These are phyloP conservation scores for Lycorma delicatula DNA, from an alignment of 1,140 invertebrate genomes.

Conservation along the genomic window DNA sequence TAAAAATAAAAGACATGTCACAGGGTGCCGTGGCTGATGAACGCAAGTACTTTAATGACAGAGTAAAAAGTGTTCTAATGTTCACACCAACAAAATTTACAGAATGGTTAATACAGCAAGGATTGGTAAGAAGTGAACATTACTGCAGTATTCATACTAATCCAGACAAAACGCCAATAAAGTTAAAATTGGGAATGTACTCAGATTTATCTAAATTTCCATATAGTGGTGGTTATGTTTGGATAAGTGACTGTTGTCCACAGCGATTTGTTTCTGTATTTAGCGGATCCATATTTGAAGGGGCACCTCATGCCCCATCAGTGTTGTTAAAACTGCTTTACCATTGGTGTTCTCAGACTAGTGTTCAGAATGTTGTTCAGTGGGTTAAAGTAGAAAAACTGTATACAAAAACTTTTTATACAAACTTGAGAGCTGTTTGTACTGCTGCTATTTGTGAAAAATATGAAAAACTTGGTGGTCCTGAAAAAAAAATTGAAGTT, in stretches of 20 bases:
- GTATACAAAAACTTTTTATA: slow-evolving; percentile 68
- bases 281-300: slow-evolving; percentile 76
- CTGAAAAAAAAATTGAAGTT: slow-evolving; percentile 56
- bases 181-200: slow-evolving; percentile 73
- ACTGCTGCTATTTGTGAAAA: slow-evolving; percentile 69
- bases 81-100: slow-evolving; percentile 70
- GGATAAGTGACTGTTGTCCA: slow-evolving; percentile 77
- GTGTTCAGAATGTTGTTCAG: slow-evolving; percentile 74
- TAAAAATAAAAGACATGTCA: slow-evolving; percentile 52
- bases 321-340: slow-evolving; percentile 75
- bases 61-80: slow-evolving; percentile 72
- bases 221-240: slow-evolving; percentile 79
- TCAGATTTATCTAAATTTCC: slow-evolving; percentile 75
- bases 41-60: slow-evolving; percentile 47
- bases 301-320: slow-evolving; percentile 67
- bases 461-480: slow-evolving; percentile 57
- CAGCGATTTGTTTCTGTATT: slow-evolving; percentile 77
- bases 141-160: slow-evolving; percentile 53
- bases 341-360: slow-evolving; percentile 84
- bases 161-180: slow-evolving; percentile 40
- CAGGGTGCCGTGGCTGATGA: slow-evolving; percentile 36
- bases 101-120: slow-evolving; percentile 81
- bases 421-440: slow-evolving; percentile 65
- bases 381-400: slow-evolving; percentile 78
- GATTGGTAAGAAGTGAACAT: slow-evolving; percentile 67